Evolutionary conservation across 2,797 vertebrate species (phyloP).

Genomic region (Sebastes umbrosus): DNA sequence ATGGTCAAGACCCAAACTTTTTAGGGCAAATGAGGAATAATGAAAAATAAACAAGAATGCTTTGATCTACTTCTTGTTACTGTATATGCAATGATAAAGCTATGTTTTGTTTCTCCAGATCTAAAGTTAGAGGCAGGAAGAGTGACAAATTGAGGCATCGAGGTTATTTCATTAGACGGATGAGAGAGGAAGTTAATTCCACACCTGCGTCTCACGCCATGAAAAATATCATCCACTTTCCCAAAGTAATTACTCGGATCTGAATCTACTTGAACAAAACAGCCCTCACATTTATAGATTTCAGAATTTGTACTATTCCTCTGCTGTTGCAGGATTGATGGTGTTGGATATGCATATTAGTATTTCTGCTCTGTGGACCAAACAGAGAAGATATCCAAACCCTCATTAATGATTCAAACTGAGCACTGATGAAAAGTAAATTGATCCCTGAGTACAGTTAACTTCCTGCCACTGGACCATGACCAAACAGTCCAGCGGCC

Average conservation of each 20-base stretch:
- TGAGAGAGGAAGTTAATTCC: constrained; percentile 31
- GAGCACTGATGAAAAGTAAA: constrained; percentile 33
- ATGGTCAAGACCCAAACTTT: neutral
- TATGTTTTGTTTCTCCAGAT: neutral
- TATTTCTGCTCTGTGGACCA: constrained; percentile 13
- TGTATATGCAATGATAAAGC: neutral
- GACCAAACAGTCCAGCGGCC: constrained; percentile 4
- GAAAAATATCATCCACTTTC: constrained; percentile 31
- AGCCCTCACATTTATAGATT: constrained; percentile 26
- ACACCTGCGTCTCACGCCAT: constrained; percentile 11
- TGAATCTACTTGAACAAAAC: constrained; percentile 40
- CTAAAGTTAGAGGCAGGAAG: neutral
- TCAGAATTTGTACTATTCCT: constrained; percentile 5
- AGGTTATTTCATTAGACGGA: constrained; percentile 31
- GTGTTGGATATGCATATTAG: constrained; percentile 30
- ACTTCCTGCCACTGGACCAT: constrained; percentile 11
- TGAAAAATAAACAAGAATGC: neutral
- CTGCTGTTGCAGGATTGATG: neutral
- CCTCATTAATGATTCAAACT: constrained; percentile 26
- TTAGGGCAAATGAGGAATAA: neutral
- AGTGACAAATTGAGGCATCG: constrained; percentile 9
- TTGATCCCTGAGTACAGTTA: constrained; percentile 28
- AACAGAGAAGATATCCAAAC: constrained; percentile 13
- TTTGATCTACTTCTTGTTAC: neutral
- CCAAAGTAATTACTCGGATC: constrained; percentile 25